phyloP scores from a whole-genome alignment of 2,888 invertebrate genomes.

The Volucella inflata region DNA sequence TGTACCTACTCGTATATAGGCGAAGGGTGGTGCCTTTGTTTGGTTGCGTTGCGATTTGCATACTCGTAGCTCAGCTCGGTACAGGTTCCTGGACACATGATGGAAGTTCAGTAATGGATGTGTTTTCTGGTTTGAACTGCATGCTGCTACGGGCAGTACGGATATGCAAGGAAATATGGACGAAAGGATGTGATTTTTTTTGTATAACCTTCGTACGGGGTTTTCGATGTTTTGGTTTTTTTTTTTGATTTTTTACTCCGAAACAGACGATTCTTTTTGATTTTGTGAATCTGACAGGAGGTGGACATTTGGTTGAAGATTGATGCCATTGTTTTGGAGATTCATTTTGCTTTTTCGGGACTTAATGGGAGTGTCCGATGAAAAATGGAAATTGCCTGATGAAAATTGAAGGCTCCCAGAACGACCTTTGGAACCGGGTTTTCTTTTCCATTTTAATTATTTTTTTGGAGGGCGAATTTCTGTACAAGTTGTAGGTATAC shows the following conservation, averaged over 20 bases:
- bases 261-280: slow-evolving; percentile 59
- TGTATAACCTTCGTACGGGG: no score
- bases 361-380: slow-evolving; percentile 67
- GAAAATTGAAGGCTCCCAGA: slow-evolving; percentile 28
- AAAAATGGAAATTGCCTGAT: slow-evolving; percentile 45
- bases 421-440: neutral
- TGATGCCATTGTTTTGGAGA: slow-evolving; percentile 73
- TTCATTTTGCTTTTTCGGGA: slow-evolving; percentile 46
- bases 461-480: neutral
- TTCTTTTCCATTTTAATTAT: slow-evolving; percentile 30
- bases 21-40: slow-evolving; percentile 62
- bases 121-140: slow-evolving; percentile 64
- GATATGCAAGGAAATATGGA: slow-evolving; percentile 38
- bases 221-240: slow-evolving; percentile 6
- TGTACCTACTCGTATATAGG: slow-evolving; percentile 32
- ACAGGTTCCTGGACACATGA: slow-evolving; percentile 63
- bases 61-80: slow-evolving; percentile 16
- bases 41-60: slow-evolving; percentile 73
- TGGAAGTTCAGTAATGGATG: slow-evolving; percentile 71
- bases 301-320: slow-evolving; percentile 71
- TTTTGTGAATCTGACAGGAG: slow-evolving; percentile 70
- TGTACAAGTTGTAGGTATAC: neutral
- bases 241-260: slow-evolving; percentile 3
- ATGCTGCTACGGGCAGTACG: slow-evolving; percentile 3
- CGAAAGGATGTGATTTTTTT: slow-evolving; percentile 9